These are phyloP conservation scores for Melinaea menophilus DNA, from an alignment of 2,888 invertebrate species.

Conservation along the genomic window DNA sequence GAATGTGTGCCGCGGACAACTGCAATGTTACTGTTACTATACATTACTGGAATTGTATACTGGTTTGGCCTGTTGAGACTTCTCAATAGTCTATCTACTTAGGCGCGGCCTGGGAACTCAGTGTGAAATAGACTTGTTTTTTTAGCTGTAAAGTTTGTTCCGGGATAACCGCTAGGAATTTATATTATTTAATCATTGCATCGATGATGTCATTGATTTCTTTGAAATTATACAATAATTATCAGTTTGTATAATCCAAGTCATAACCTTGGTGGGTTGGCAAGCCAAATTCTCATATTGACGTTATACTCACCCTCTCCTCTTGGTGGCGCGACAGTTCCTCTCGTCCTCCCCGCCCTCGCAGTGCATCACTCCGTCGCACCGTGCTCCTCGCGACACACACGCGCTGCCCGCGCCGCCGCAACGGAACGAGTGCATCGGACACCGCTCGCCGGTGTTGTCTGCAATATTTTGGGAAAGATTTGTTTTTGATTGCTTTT, in stretches of 20 bases:
- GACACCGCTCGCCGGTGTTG: constrained; percentile 77
- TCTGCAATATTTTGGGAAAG: constrained; percentile 40
- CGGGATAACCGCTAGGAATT: constrained; percentile 1
- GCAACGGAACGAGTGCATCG: constrained; percentile 85
- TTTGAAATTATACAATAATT: too few species aligned
- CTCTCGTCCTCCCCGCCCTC: constrained; percentile 87
- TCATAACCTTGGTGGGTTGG: too few species aligned
- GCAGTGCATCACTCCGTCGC: constrained; percentile 88
- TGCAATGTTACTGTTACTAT: constrained; percentile 34
- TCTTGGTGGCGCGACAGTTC: constrained; percentile 79
- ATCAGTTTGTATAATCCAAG: too few species aligned
- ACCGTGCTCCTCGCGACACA: constrained; percentile 87
- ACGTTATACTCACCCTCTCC: constrained; percentile 66
- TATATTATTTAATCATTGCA: too few species aligned
- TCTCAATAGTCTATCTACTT: too few species aligned
- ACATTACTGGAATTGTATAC: neutral
- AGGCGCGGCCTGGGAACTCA: neutral
- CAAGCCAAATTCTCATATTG: too few species aligned
- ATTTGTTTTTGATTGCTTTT: neutral
- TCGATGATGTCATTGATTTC: too few species aligned
- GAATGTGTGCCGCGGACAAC: constrained; percentile 90
- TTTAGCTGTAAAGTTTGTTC: neutral
- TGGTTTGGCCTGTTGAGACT: too few species aligned
- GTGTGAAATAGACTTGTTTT: neutral
- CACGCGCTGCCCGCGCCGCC: constrained; percentile 82